phyloP scores from a whole-genome alignment of 2,113 vertebrate species.

The Glaucidium brasilianum region DNA sequence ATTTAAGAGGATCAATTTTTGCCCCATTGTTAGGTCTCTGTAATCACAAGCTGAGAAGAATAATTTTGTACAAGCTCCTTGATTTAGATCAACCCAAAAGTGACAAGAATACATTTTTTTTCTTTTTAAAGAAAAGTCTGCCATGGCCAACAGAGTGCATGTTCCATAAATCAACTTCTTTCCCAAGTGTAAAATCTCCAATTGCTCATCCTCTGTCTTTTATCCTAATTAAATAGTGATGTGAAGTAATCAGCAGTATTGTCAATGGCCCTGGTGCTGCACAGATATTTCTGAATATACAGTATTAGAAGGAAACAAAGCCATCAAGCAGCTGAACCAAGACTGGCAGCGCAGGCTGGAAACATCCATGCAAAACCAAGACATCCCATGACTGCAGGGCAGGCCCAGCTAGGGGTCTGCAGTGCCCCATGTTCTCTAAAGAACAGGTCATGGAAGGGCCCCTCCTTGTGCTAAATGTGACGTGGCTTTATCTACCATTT shows the following conservation, averaged over 20 bases:
- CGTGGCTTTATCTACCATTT: not conserved
- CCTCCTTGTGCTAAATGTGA: not conserved
- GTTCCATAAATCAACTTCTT: slow-evolving; percentile 6
- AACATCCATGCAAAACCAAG: not conserved
- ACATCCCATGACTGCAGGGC: fast-evolving
- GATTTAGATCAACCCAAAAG: not conserved
- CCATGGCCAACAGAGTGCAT: not conserved
- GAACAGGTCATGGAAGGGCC: not conserved
- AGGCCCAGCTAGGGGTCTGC: not conserved
- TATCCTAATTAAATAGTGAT: slow-evolving; percentile 41
- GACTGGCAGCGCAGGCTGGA: not conserved
- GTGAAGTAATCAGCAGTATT: slow-evolving; percentile 36
- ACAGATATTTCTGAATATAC: not conserved
- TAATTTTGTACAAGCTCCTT: not conserved
- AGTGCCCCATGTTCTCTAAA: not conserved
- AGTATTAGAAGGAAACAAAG: not conserved
- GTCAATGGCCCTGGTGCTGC: not conserved
- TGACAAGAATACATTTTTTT: not conserved
- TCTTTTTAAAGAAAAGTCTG: not conserved
- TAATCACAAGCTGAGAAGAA: not conserved
- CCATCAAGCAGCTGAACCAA: not conserved
- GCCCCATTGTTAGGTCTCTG: not conserved
- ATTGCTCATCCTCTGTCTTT: not conserved
- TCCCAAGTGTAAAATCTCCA: not conserved
- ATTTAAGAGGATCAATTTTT: not conserved